phyloP scores from a whole-genome alignment of 64 coral and sea anemone species.

The Actinia tenebrosa region DNA sequence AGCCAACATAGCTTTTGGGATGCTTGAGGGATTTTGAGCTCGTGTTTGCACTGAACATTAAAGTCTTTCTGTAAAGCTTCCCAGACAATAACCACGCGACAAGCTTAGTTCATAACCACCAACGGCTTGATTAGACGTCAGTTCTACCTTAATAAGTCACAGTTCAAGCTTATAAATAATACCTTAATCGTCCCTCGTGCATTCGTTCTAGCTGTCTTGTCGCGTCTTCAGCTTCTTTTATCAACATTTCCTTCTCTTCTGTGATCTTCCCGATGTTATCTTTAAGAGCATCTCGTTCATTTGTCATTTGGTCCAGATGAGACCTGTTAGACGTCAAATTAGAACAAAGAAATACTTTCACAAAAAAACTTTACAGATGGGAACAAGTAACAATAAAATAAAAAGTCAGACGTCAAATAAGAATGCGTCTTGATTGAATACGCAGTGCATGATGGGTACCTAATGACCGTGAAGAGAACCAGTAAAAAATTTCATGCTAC shows the following conservation, averaged over 20 bases:
- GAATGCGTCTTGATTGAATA: too few relatives aligned
- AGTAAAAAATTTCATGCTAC: not conserved
- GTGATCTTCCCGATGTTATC: slow-evolving; percentile 75
- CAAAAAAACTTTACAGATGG: not conserved
- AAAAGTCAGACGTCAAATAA: not conserved
- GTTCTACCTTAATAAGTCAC: not conserved
- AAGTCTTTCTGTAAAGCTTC: too few relatives aligned
- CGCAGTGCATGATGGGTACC: not conserved
- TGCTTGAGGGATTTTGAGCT: too few relatives aligned
- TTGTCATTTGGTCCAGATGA: slow-evolving; percentile 66
- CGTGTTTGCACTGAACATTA: too few relatives aligned
- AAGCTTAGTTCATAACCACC: too few relatives aligned
- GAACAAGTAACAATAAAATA: not conserved
- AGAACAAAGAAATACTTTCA: too few relatives aligned
- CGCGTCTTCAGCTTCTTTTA: slow-evolving; percentile 81
- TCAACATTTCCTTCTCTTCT: slow-evolving; percentile 94
- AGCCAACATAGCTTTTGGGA: too few relatives aligned
- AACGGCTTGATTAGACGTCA: too few relatives aligned
- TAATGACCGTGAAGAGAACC: not conserved
- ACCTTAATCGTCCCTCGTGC: slow-evolving; percentile 70
- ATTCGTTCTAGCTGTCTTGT: slow-evolving; percentile 77
- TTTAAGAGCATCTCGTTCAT: slow-evolving; percentile 74
- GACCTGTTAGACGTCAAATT: slow-evolving; percentile 31
- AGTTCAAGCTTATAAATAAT: not conserved
- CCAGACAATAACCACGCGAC: too few relatives aligned